A percentile compares a stretch with the other conserved stretches of the same genome.
Conservation (phyloP, 2,888 invertebrate species). For the Bursaphelenchus okinawaensis region DNA sequence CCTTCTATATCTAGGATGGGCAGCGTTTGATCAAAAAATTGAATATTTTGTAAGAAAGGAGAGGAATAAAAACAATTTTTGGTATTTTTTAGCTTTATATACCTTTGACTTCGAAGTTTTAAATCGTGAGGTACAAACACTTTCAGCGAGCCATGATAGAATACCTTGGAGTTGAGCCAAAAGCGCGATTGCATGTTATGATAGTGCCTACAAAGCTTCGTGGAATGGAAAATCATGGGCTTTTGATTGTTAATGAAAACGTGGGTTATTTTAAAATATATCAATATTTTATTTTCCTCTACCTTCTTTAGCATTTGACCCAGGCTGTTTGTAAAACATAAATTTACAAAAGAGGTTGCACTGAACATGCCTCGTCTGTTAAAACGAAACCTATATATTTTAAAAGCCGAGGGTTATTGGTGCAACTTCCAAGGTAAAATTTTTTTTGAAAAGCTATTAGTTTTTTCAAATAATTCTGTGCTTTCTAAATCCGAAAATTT, state of each 20-base stretch:
- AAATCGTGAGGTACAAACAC: not conserved
- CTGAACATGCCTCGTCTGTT: no score
- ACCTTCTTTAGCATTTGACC: no score
- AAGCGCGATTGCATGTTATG: slow-evolving; percentile 22
- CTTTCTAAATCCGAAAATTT: no score
- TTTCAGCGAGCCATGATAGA: slow-evolving; percentile 22
- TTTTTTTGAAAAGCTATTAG: no score
- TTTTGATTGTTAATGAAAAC: slow-evolving; percentile 20
- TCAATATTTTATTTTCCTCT: not conserved
- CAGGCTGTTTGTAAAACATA: no score
- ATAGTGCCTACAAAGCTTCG: slow-evolving; percentile 21
- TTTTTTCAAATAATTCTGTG: no score
- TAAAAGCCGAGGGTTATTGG: slow-evolving; percentile 14
- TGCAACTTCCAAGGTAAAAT: not conserved
- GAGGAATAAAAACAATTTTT: no score
- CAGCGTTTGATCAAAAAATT: no score
- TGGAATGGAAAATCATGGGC: slow-evolving; percentile 31
- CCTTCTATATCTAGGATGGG: no score
- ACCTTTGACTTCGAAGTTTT: not conserved
- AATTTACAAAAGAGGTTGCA: no score
- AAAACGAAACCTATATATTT: slow-evolving; percentile 23
- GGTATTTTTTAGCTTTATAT: no score
- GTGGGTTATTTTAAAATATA: slow-evolving; percentile 16
- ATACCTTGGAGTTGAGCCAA: slow-evolving; percentile 19
- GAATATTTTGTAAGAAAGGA: no score